Conservation (phyloP, 2,113 vertebrate species). For the Carettochelys insculpta region DNA sequence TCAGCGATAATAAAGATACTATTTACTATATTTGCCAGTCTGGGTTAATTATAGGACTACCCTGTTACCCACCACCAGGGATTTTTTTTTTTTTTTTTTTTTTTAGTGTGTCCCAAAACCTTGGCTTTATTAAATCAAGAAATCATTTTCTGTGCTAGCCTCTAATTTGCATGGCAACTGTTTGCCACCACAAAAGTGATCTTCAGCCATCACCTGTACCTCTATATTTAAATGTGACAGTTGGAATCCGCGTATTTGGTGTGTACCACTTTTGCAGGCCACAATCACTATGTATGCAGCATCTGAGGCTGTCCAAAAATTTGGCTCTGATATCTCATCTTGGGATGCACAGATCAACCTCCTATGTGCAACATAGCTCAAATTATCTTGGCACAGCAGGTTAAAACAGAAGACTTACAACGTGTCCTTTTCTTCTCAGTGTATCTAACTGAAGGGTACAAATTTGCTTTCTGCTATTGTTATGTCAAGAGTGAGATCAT, state of each 20-base stretch:
- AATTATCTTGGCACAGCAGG: accelerated
- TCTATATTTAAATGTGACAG: neutral
- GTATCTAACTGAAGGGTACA: conserved; percentile 33
- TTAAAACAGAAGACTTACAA: neutral
- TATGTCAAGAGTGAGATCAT: conserved; percentile 17
- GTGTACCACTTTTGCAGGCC: neutral
- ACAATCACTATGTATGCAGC: neutral
- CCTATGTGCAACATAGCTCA: neutral
- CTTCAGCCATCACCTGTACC: neutral
- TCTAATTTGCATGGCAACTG: neutral
- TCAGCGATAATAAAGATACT: too few relatives aligned
- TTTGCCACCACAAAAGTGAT: neutral
- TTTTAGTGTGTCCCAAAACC: neutral
- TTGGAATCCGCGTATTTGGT: neutral
- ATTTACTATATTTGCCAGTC: too few relatives aligned
- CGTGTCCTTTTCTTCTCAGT: neutral
- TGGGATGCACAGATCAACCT: neutral
- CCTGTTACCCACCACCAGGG: neutral
- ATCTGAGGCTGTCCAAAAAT: neutral
- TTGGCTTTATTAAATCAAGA: neutral
- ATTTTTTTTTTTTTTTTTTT: neutral
- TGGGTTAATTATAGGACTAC: too few relatives aligned
- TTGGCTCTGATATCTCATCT: neutral
- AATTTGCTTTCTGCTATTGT: neutral
- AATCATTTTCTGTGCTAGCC: neutral